Evolutionary conservation across 2,113 vertebrate genomes (phyloP), one percentile per base, ranked within the genome.

Genomic region (Ranitomeya variabilis): DNA sequence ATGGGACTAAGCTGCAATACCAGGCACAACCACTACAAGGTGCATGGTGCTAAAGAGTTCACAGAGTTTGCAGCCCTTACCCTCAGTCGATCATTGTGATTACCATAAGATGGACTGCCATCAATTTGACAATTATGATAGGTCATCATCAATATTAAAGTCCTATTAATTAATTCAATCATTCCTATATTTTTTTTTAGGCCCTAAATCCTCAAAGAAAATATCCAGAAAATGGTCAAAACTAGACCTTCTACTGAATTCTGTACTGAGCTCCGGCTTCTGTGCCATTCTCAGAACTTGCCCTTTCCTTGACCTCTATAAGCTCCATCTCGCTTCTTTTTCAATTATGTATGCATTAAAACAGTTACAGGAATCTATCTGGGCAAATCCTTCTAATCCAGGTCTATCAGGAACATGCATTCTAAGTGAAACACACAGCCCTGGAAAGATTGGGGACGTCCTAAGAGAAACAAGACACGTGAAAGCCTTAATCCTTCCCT

Each of bases 301-400:
- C 12, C 78, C 78, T 59, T 26, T 26, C n/a, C 78, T 80, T n/a
- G 18, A 31, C 78, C 54, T 7, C 37, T 74, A 37, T 15, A 74
- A 74, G 31, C 71, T 51, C 71, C 71, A 51, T 74, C 71, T 74
- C 45, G 69, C 71, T 59, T 26, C 14, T 6, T 52, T 80, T 52
- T 45, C 62, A 66, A 60, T 83, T 67, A 64, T 64, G 0, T 83
- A 52, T 51, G 80, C 60, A 66, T 66, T 83, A 67, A 52, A 66
- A 45, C 60, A 21, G 80, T 51, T 83, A 51, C 60, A 6, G 19
- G 13, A 66, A 66, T 83, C 18, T 52, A 66, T 67, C 45, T 11
- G 4, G 64, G 60, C 10, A 67, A 83, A 83, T 66, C 80, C 60
- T 66, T 60, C 45, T 83, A 66, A 83, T 52, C 60, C 19, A 14